These are phyloP conservation scores for Mamestra brassicae DNA, from an alignment of 2,888 invertebrate genomes.

Conservation along the genomic window DNA sequence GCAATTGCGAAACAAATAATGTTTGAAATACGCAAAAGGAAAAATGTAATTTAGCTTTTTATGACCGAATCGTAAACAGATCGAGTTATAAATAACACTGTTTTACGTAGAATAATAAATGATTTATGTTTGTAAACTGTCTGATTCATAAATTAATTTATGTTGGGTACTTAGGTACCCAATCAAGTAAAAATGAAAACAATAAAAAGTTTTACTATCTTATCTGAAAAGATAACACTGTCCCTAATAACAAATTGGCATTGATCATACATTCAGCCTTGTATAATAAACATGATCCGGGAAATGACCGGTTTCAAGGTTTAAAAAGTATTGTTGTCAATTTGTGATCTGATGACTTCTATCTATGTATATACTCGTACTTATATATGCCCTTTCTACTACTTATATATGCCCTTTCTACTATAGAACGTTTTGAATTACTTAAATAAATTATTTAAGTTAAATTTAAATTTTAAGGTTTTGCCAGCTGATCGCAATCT, in stretches of 20 bases:
- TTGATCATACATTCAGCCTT: constrained; percentile 21
- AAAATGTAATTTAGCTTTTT: constrained; percentile 22
- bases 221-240: constrained; percentile 15
- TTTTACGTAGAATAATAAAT: constrained; percentile 11
- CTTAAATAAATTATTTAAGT: too few relatives aligned
- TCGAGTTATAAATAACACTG: constrained; percentile 19
- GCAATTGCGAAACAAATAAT: too few relatives aligned
- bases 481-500: too few relatives aligned
- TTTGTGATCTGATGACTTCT: background rate
- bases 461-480: too few relatives aligned
- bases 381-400: too few relatives aligned
- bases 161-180: background rate
- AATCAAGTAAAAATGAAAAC: background rate
- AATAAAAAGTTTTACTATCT: constrained; percentile 15
- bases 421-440: too few relatives aligned
- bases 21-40: background rate
- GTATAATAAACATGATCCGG: constrained; percentile 3
- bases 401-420: too few relatives aligned
- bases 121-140: constrained; percentile 4
- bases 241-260: constrained; percentile 33
- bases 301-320: constrained; percentile 5
- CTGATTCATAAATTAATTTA: constrained; percentile 24
- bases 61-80: constrained; percentile 13
- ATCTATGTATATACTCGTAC: too few relatives aligned
- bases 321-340: background rate